Conservation (phyloP, 2,113 vertebrate species). For the western clawed frog (Xenopus tropicalis) region DNA sequence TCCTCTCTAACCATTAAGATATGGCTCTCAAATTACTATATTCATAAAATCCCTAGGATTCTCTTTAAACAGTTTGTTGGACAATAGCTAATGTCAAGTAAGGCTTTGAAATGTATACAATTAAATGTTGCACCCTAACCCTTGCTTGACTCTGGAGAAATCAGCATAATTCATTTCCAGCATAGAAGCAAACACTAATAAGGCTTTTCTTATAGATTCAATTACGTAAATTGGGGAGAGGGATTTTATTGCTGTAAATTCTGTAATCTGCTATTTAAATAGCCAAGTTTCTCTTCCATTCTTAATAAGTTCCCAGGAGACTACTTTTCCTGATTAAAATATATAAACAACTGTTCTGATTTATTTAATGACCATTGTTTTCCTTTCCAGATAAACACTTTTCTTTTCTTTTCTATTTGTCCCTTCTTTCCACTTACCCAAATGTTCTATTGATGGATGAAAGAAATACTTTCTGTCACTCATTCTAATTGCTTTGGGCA, state of each 20-base stretch:
- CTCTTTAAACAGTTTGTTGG: no score
- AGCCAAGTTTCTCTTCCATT: constrained; percentile 21
- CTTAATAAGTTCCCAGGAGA: constrained; percentile 49
- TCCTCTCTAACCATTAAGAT: no score
- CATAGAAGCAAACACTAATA: no score
- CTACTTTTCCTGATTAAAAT: constrained; percentile 31
- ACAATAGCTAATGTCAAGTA: neutral
- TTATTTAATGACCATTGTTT: constrained; percentile 28
- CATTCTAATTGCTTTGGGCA: constrained; percentile 50
- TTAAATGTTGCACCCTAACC: neutral
- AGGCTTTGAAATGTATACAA: neutral
- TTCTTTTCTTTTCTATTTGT: constrained; percentile 46
- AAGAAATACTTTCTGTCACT: constrained; percentile 32
- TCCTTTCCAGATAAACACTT: constrained; percentile 11
- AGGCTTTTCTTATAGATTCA: neutral
- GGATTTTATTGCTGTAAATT: no score
- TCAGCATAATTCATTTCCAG: neutral
- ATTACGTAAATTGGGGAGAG: neutral
- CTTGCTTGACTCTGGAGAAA: neutral
- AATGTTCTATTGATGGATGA: constrained; percentile 47
- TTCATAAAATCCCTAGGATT: no score
- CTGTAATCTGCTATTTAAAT: neutral
- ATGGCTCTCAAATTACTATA: no score
- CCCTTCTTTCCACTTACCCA: constrained; percentile 29
- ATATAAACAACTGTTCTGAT: constrained; percentile 33